Base-by-base conservation (phyloP, 2,888 invertebrate species). In the Troglohyphantes excavatus region DNA sequence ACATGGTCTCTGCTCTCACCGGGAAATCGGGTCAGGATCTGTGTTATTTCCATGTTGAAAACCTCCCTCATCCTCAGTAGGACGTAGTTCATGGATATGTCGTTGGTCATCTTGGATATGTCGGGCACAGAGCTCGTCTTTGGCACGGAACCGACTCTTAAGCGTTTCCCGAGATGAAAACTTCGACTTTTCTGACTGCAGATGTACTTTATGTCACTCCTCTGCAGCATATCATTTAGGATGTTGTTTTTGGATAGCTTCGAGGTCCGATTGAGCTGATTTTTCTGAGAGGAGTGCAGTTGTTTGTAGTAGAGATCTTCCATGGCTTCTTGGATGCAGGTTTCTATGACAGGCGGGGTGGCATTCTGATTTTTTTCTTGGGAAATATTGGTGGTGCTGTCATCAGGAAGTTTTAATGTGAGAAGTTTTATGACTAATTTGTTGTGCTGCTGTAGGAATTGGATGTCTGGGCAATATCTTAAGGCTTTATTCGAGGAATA, bases 391-490 rank as follows among this genome's bases (percentile, higher is more conserved):
- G 6, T 17, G 11, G 17, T n/a, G 29, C 13, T 9, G 3, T 39
- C n/a, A 2, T 17, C 82, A 0, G 82, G 19, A 61, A 21, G 21
- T n/a, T 82, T 70, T 19, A 61, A 19, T 11, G 46, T 46, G 23
- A 87, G n/a, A n/a, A 87, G 27, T 17, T 79, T 27, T 2, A 79
- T n/a, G 6, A 87, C 23, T 0, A 67, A 21, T 9, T 79, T 27
- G 23, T n/a, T 53, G 17, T 79, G 79, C 9, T 72, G 6, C 26
- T 53, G 61, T 3, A 87, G 27, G 6, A 67, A 82, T 6, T 29
- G 29, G n/a, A 82, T 27, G n/a, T 82, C 39, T 23, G 72, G 72
- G 6, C 5, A 19, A 7, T n/a, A 21, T 26, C 11, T 43, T 33
- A 6, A 6, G 9, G 9, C 0, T 0, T 53, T 17, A 5, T 53